Evolutionary conservation across 92 coral and sea anemone genomes (phyloP), one percentile per base, ranked within the genome.

Genomic region (Palythoa heliodiscus): DNA sequence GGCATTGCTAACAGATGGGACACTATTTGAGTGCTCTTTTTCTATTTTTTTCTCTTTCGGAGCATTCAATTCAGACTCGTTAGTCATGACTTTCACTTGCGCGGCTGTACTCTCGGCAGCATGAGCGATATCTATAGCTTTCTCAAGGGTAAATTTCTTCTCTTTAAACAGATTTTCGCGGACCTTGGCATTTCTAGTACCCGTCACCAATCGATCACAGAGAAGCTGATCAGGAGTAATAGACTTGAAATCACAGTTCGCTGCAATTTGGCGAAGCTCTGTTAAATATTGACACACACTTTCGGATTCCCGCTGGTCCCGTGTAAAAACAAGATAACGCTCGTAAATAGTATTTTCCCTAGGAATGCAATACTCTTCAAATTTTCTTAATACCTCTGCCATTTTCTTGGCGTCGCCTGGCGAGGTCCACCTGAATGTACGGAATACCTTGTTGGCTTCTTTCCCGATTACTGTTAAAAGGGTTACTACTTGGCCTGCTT

Each of bases 141-240:
- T 88, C 83, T 83, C 70, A 5, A 73, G 23, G 43, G 82, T 88
- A 15, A 77, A 53, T 25, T 71, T 89, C 47, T 89, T 86, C 50
- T 78, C 91, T 55, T 81, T 78, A 25, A 89, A 86, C 75, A 86
- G 71, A 47, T 81, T 77, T 89, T 71, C 84, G 55, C 89, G 89
- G 73, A 86, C 89, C 86, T 89, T 86, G 14, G 71, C 70, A 89
- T 40, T 80, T 55, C 40, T 75, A 73, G 68, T 54, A 43, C 89
- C 91, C 0, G 81, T 84, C 5, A 89, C 86, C 43, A 89, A 23
- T 61, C 89, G 91, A 80, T 84, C 91, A 22, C 81, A 69, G 52
- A 89, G 86, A 63, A 89, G 68, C 86, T 89, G 89, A 53, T 76
- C 89, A 3, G 89, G 91, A 25, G 75, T 85, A 24, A 76, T n/a